Base-by-base conservation (phyloP, 2,888 invertebrate genomes). In the Hirtodrosophila histrioides region DNA sequence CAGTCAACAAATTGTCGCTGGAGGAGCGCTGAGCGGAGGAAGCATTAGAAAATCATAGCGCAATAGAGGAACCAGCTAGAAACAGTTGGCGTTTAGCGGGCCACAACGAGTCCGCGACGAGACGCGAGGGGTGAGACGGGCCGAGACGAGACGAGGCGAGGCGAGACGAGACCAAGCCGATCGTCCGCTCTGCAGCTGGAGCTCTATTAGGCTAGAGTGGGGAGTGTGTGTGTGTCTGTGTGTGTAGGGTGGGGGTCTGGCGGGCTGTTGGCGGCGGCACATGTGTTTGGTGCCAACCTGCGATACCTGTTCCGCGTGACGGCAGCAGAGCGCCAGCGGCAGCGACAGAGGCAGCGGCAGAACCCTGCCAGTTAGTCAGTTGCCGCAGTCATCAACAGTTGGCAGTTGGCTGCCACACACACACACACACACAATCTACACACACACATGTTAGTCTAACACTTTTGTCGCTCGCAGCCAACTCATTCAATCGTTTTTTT, bases 271-370 rank as follows among this genome's bases (percentile, higher is more conserved):
- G 36, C 45, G 51, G 48, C 70, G 75, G 71, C 64, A 82, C 86
- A 87, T 84, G 84, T 83, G 83, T 77, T 84, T 84, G 73, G 85
- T 85, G 75, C 87, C 84, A 86, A 86, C 84, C 85, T 84, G 84
- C 85, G 84, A 84, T 86, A 84, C 84, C 84, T 84, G 84, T 84
- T 84, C 84, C 84, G 81, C 85, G 78, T 75, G 78, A 76, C 78
- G 81, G 80, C 80, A 49, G 67, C 72, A 44, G 17, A 17, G 49
- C 54, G 31, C 12, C 43, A 36, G 40, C 58, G 27, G 39, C 36
- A 39, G 31, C 46, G 56, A 46, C 62, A 39, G 23, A 70, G 11
- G 39, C 50, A 41, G 62, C 61, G 11, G 51, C 49, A 75, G 75
- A 75, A 75, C 76, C 76, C 76, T 72, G 81, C 69, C 81, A 86